Percentiles rank a stretch among this genome's conserved stretches.
phyloP scores from a whole-genome alignment of 2,113 vertebrate genomes.

The Podarcis raffonei region DNA sequence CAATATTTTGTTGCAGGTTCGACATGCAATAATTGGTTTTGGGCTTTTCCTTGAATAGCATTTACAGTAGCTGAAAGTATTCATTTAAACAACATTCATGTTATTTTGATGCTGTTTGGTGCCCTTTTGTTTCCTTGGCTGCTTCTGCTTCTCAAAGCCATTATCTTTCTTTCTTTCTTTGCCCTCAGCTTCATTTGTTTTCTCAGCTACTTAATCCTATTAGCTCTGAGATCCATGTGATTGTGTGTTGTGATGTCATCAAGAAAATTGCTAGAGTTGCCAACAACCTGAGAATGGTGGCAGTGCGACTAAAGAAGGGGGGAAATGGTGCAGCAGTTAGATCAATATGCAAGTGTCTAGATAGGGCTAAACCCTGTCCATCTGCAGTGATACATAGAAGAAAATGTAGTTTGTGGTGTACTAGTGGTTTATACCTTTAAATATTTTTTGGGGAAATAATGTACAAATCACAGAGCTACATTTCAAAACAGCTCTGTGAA shows the following conservation, averaged over 20 bases:
- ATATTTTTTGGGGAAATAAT: slow-evolving; percentile 15
- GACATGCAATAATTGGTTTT: background rate
- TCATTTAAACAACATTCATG: background rate
- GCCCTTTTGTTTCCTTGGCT: background rate
- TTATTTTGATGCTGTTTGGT: background rate
- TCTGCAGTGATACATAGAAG: background rate
- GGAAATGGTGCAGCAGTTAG: background rate
- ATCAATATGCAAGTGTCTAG: too few species aligned
- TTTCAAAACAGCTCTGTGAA: slow-evolving; percentile 24
- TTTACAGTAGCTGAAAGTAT: background rate
- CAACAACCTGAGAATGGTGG: background rate
- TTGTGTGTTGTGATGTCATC: background rate
- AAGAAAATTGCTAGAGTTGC: background rate
- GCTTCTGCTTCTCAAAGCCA: background rate
- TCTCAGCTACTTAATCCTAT: background rate
- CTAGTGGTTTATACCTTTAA: background rate
- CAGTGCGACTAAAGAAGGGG: background rate
- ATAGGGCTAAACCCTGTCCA: background rate
- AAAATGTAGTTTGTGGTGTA: background rate
- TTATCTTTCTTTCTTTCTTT: background rate
- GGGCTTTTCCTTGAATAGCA: background rate
- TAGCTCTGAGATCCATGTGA: background rate
- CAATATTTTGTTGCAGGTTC: too few species aligned
- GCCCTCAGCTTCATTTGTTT: background rate
- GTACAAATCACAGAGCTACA: slow-evolving; percentile 26